These are phyloP conservation scores for Enteromius mattozi DNA, from an alignment of 2,797 vertebrate species.

Conservation along the genomic window DNA sequence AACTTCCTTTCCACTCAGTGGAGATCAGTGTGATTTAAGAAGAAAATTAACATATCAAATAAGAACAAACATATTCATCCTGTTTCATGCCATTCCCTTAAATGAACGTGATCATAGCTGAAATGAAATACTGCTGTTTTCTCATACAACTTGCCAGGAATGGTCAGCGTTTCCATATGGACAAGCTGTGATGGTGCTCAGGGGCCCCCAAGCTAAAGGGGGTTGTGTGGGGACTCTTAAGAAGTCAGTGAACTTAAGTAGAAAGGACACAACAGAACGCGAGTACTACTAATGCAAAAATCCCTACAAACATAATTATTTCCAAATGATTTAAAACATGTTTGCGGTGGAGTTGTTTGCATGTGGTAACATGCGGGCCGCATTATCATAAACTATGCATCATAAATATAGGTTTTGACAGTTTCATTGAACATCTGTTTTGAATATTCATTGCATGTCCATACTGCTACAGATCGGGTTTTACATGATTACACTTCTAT, in stretches of 20 bases:
- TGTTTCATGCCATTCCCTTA: not conserved
- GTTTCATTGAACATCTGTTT: not conserved
- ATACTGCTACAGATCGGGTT: not conserved
- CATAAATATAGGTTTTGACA: not conserved
- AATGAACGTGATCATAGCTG: constrained; percentile 4
- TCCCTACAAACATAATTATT: not conserved
- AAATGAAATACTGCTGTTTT: constrained; percentile 16
- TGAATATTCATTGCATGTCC: not conserved
- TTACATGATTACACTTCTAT: not conserved
- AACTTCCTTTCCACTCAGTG: not conserved
- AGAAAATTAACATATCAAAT: not conserved
- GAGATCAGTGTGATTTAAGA: not conserved
- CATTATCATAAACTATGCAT: not conserved
- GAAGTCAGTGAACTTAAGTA: not conserved
- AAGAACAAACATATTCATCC: not conserved
- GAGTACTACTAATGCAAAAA: not conserved
- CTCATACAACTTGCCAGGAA: not conserved
- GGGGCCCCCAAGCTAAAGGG: not conserved
- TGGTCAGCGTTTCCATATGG: constrained; percentile 7
- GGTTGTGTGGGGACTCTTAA: not conserved
- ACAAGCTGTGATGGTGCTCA: constrained; percentile 8
- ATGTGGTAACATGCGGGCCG: not conserved
- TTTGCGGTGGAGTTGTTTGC: constrained; percentile 2
- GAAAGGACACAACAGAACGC: not conserved
- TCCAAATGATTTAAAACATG: not conserved